Evolutionary conservation across 2,797 vertebrate species (phyloP).

Genomic region (Vespertilio murinus): DNA sequence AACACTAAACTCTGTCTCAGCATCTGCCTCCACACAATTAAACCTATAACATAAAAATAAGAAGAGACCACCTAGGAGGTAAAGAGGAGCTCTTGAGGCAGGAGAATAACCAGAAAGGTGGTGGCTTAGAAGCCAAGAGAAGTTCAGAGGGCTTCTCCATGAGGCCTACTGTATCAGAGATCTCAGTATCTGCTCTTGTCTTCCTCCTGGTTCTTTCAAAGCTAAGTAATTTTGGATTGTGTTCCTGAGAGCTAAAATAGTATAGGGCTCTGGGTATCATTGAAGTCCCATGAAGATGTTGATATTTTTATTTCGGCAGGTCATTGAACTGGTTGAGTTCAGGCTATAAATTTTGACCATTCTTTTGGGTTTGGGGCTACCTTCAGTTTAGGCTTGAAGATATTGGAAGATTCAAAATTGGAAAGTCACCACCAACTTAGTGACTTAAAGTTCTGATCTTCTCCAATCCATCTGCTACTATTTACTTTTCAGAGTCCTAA

Average conservation of each 20-base stretch:
- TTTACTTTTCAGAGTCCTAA: conserved; percentile 31
- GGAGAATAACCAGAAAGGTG: background rate
- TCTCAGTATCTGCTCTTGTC: background rate
- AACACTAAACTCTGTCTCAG: background rate
- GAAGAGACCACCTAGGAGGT: background rate
- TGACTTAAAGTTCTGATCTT: conserved; percentile 36
- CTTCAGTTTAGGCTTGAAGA: background rate
- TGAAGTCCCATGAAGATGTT: background rate
- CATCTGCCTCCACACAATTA: background rate
- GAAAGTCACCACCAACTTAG: background rate
- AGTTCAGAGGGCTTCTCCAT: background rate
- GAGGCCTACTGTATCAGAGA: background rate
- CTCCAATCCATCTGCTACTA: background rate
- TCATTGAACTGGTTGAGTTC: background rate
- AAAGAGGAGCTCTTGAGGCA: background rate
- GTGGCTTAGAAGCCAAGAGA: background rate
- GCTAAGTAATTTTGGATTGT: conserved; percentile 44
- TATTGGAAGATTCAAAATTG: background rate
- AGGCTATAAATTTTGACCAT: background rate
- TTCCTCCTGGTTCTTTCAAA: background rate
- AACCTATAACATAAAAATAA: background rate
- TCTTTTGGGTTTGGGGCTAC: background rate
- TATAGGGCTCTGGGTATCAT: background rate
- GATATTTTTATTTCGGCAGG: conserved; percentile 15
- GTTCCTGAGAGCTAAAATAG: conserved; percentile 15